Conservation (phyloP, 2,113 vertebrate species). For the Elanus axillaris region DNA sequence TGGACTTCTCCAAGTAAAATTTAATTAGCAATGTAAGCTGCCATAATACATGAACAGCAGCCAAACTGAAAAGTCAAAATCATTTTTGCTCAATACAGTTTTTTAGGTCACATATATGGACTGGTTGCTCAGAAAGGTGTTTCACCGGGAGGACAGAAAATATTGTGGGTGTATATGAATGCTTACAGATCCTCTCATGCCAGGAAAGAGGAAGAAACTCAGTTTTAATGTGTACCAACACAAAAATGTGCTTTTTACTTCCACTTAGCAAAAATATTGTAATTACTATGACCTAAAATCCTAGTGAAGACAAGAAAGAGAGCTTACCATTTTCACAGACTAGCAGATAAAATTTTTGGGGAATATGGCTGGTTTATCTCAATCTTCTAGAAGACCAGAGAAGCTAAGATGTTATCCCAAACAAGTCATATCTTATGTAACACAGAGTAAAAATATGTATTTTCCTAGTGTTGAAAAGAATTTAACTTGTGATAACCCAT, state of each 20-base stretch:
- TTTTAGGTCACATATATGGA: not conserved
- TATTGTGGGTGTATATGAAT: not conserved
- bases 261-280: not conserved
- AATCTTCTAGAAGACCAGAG: not conserved
- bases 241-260: not conserved
- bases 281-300: not conserved
- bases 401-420: not conserved
- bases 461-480: not conserved
- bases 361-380: not conserved
- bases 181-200: not conserved
- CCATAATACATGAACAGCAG: not conserved
- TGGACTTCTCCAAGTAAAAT: not conserved
- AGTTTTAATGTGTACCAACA: not conserved
- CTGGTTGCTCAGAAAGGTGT: not conserved
- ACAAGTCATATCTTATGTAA: not conserved
- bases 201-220: not conserved
- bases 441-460: not conserved
- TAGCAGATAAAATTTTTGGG: not conserved
- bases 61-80: not conserved
- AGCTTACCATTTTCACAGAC: not conserved
- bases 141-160: not conserved
- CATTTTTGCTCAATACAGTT: not conserved
- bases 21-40: not conserved
- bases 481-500: not conserved
- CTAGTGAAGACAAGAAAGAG: not conserved